These are phyloP conservation scores for Dermolepida albohirtum DNA, from an alignment of 2,888 invertebrate species.

Conservation along the genomic window DNA sequence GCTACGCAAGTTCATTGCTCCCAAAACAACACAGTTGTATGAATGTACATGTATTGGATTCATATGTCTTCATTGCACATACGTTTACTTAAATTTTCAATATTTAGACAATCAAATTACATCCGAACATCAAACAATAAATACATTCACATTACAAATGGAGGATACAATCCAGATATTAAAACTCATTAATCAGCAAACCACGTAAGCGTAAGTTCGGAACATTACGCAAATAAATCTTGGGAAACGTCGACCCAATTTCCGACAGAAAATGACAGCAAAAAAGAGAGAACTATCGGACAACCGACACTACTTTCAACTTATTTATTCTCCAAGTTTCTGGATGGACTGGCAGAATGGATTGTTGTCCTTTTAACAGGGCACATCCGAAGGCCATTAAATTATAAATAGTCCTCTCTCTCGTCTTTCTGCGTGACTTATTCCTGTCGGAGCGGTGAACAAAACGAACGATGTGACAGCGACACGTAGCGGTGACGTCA, in stretches of 20 bases:
- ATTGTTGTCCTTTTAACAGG: slow-evolving; percentile 24
- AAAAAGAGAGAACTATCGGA: background rate
- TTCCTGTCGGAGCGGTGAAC: slow-evolving; percentile 14
- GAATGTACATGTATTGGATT: too few species aligned
- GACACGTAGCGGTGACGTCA: slow-evolving; percentile 16
- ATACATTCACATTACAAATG: too few species aligned
- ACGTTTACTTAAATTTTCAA: too few species aligned
- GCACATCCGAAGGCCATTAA: slow-evolving; percentile 21
- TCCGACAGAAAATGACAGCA: background rate
- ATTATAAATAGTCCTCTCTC: slow-evolving; percentile 21
- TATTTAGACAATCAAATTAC: too few species aligned
- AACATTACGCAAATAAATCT: too few species aligned
- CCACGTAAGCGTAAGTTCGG: too few species aligned
- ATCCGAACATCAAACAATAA: too few species aligned
- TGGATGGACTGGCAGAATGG: slow-evolving; percentile 3
- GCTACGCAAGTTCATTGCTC: too few species aligned
- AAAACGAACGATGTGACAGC: slow-evolving; percentile 12
- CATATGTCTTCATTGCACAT: too few species aligned
- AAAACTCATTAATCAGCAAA: too few species aligned
- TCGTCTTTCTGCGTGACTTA: slow-evolving; percentile 11
- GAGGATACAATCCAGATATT: too few species aligned
- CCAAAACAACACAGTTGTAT: too few species aligned
- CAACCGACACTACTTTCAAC: background rate
- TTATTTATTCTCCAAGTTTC: slow-evolving; percentile 24
- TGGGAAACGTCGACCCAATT: slow-evolving; percentile 16